A percentile compares a stretch with the other conserved stretches of the same genome.
Conservation (phyloP, 2,113 vertebrate genomes). For the Phyllostomus discolor region DNA sequence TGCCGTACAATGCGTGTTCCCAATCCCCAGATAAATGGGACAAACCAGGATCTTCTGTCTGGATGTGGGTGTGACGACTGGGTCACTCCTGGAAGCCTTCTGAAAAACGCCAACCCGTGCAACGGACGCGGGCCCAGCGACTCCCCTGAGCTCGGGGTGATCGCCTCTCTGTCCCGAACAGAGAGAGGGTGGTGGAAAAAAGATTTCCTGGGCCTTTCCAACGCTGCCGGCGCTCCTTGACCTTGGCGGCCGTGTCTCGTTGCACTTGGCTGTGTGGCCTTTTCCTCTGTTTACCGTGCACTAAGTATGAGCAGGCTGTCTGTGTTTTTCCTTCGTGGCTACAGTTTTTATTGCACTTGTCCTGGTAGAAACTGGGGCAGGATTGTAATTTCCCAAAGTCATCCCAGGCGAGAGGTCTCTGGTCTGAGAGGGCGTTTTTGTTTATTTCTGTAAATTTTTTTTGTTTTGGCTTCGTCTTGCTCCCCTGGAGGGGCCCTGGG, state of each 20-base stretch:
- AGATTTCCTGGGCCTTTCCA: neutral
- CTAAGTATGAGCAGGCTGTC: constrained; percentile 44
- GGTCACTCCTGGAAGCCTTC: neutral
- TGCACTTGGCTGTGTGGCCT: neutral
- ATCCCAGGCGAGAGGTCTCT: neutral
- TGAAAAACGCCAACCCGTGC: neutral
- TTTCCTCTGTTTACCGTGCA: neutral
- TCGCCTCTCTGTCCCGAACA: neutral
- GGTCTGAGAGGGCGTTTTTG: neutral
- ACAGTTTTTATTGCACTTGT: constrained; percentile 52
- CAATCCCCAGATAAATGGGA: neutral
- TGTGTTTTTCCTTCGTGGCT: constrained; percentile 67
- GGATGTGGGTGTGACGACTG: neutral
- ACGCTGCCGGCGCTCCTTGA: neutral
- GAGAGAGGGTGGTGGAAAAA: neutral
- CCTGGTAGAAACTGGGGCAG: neutral
- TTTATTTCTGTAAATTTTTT: neutral
- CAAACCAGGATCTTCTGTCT: neutral
- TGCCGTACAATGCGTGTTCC: neutral
- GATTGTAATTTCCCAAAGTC: constrained; percentile 51
- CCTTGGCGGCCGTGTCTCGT: neutral
- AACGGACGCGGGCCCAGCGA: neutral
- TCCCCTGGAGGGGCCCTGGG: constrained; percentile 14
- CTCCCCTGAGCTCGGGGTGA: neutral
- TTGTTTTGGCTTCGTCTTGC: constrained; percentile 21